A percentile compares a stretch with the other conserved stretches of the same genome.
Evolutionary conservation across 2,113 vertebrate species (phyloP).

Genomic region (Ammodytes dubius): DNA sequence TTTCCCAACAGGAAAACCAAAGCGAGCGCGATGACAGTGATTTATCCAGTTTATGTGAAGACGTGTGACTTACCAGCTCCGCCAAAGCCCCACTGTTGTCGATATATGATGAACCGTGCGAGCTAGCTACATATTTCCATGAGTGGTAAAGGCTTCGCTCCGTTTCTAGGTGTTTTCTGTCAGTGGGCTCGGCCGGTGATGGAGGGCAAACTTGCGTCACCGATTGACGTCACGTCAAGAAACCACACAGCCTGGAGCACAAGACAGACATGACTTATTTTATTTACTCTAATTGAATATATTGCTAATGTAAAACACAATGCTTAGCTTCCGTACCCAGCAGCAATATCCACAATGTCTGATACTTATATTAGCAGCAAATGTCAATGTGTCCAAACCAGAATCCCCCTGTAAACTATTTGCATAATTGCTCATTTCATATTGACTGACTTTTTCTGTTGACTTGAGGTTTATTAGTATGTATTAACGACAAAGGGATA

Average conservation of each 20-base stretch:
- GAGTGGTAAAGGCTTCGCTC: slow-evolving; percentile 35
- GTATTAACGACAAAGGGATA: too few species aligned
- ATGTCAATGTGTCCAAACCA: neutral
- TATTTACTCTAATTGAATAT: neutral
- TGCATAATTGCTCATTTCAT: too few species aligned
- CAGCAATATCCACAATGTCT: neutral
- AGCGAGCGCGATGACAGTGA: neutral
- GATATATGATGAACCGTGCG: slow-evolving; percentile 21
- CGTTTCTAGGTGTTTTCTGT: slow-evolving; percentile 67
- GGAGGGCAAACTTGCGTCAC: slow-evolving; percentile 78
- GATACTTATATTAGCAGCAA: neutral
- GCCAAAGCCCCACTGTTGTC: slow-evolving; percentile 43
- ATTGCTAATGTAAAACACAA: neutral
- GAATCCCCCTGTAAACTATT: too few species aligned
- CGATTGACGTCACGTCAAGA: slow-evolving; percentile 61
- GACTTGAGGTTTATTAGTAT: too few species aligned
- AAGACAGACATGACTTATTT: too few species aligned
- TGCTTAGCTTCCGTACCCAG: neutral
- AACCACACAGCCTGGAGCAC: too few species aligned
- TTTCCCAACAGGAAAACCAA: neutral
- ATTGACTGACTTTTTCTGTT: too few species aligned
- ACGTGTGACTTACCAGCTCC: slow-evolving; percentile 62
- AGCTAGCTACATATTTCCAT: slow-evolving; percentile 77
- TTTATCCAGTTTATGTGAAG: neutral
- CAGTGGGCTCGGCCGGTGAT: slow-evolving; percentile 65